These are phyloP conservation scores for Neodontobutis hainanensis DNA, from an alignment of 2,113 vertebrate genomes.

Conservation along the genomic window DNA sequence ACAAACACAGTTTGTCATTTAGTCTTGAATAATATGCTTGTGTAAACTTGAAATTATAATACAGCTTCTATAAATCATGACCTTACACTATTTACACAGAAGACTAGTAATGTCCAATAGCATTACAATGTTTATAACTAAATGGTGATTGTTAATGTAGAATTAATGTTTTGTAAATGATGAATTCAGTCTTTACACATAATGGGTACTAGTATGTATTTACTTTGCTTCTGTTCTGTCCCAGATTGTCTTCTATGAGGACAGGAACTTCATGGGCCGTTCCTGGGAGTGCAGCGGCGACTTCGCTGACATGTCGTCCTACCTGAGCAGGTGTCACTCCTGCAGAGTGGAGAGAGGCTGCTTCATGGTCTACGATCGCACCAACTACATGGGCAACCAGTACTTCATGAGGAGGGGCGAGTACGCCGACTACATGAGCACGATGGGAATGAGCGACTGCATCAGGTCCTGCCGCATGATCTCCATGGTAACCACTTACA, in stretches of 20 bases:
- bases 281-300: slow-evolving; percentile 48
- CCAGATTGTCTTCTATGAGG: slow-evolving; percentile 43
- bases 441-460: slow-evolving; percentile 38
- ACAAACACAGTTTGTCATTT: too few relatives aligned
- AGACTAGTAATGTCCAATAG: too few relatives aligned
- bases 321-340: slow-evolving; percentile 52
- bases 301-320: slow-evolving; percentile 48
- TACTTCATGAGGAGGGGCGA: slow-evolving; percentile 51
- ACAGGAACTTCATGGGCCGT: slow-evolving; percentile 44
- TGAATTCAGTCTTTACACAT: too few relatives aligned
- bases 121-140: too few relatives aligned
- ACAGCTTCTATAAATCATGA: too few relatives aligned
- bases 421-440: slow-evolving; percentile 41
- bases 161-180: too few relatives aligned
- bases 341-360: slow-evolving; percentile 55
- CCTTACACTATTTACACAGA: too few relatives aligned
- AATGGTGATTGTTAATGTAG: too few relatives aligned
- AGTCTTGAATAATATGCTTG: too few relatives aligned
- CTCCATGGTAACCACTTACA: slow-evolving; percentile 39
- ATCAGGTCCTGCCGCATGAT: slow-evolving; percentile 43
- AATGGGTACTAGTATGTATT: too few relatives aligned
- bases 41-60: too few relatives aligned
- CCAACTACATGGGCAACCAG: slow-evolving; percentile 58
- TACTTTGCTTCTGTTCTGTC: background rate
- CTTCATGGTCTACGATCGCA: slow-evolving; percentile 54